Evolutionary conservation across 2,797 vertebrate genomes (phyloP).

Genomic region (Acestrorhynchus altus): DNA sequence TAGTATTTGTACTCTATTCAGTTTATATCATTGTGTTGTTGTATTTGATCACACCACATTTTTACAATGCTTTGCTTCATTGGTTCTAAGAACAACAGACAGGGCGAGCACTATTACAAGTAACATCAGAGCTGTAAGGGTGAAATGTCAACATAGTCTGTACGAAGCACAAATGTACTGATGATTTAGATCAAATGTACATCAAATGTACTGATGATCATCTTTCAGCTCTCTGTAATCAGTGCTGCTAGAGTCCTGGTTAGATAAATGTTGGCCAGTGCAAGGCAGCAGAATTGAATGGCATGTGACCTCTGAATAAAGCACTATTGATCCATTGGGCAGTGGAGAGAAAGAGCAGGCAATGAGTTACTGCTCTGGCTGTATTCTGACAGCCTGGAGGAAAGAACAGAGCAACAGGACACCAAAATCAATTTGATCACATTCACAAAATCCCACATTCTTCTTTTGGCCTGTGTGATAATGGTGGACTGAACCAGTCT

Average conservation of each 20-base stretch:
- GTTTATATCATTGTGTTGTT: too few relatives aligned
- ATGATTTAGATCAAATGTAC: constrained; percentile 9
- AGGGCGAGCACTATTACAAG: background rate
- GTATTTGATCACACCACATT: too few relatives aligned
- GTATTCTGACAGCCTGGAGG: constrained; percentile 31
- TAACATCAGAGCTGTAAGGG: background rate
- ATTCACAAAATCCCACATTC: constrained; percentile 1
- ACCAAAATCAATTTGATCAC: constrained; percentile 32
- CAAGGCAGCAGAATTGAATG: constrained; percentile 29
- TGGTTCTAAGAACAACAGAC: too few relatives aligned
- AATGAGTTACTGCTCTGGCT: constrained; percentile 17
- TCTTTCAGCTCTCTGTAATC: background rate
- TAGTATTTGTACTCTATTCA: too few relatives aligned
- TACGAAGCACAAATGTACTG: background rate
- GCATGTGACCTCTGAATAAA: constrained; percentile 36
- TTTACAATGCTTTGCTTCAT: too few relatives aligned
- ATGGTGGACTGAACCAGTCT: background rate
- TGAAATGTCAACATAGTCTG: background rate
- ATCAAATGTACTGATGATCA: too few relatives aligned
- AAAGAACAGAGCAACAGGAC: constrained; percentile 12
- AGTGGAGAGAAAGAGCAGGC: constrained; percentile 11
- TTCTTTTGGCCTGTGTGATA: background rate
- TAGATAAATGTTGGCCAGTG: constrained; percentile 12
- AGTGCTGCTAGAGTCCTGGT: background rate
- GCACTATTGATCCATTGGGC: constrained; percentile 46